Base-by-base conservation (phyloP, 2,113 vertebrate genomes). In the Sterna hirundo region DNA sequence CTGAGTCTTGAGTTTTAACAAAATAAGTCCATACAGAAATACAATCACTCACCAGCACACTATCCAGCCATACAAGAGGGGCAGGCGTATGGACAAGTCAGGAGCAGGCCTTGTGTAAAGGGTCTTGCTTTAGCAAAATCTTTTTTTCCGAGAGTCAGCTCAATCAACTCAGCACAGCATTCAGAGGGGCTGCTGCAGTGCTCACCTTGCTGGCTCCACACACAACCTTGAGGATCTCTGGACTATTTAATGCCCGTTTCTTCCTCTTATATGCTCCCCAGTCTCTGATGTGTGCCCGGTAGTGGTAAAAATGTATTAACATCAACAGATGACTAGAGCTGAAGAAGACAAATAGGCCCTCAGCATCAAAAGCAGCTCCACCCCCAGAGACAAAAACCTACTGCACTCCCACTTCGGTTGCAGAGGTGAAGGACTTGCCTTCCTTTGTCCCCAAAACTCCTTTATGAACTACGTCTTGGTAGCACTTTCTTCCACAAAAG, bases 351-450 rank as follows among this genome's bases (percentile, higher is more conserved):
- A 91, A 78, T 19, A 83, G n/a, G 21, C 54, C 42, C 80, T 93
- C 83, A 85, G 38, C 30, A 64, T 36, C 89, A 93, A 94, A 92
- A 94, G 26, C 83, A 97, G 85, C 61, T 96, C 80, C 44, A 64
- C 15, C 15, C 10, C 30, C 54, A 57, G 47, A 75, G 32, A 54
- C 20, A 55, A 94, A 93, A 70, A 9, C 25, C 40, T 90, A 29
- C 81, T 90, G 96, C 19, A 49, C 88, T 94, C 26, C 86, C 86
- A 64, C 77, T 69, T 92, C 38, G 49, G 58, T 96, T 84, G 84
- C 25, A 86, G 80, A 96, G 60, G 38, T 40, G 65, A 90, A 84
- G 86, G 79, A 96, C 19, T 70, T 42, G 6, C 6, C 49, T 58
- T 62, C 10, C 71, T 83, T 78, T 66, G 23, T 71, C 11, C 32